Base-by-base conservation (phyloP, 2,113 vertebrate genomes). In the Oostethus manadensis region DNA sequence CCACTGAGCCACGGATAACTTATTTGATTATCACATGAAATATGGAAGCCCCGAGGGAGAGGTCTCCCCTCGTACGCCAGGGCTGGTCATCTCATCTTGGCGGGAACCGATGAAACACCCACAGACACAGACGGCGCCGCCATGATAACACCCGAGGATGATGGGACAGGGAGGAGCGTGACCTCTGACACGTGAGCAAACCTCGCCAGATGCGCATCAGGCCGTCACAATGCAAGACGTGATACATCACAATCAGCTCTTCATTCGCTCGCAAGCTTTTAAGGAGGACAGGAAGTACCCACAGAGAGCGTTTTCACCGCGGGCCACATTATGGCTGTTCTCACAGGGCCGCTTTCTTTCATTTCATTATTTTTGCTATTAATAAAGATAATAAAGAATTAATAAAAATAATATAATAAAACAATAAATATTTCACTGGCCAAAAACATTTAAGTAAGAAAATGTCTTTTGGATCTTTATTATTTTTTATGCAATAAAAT, bases 11-110 rank as follows among this genome's bases (percentile, higher is more conserved):
- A 62, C 73, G 75, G 74, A 81, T 79, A 75, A 73, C 68, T 79
- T 51, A 47, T 80, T 67, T 75, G 80, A 83, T 83, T 79, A 76
- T 55, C 16, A 49, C 51, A 76, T 80, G 20, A 83, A 81, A 81
- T 79, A 85, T 82, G 83, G 58, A 83, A 75, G 68, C 38, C 53
- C 47, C 20, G 55, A 49, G 58, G 57, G 65, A 49, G 33, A 53
- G 46, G 33, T 44, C 50, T 64, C 58, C 57, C 53, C 62, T 79
- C 58, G 57, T 18, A 68, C 43, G 59, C 26, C 38, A 62, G 51
- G n/a, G 10, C 54, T 64, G 66, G 70, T 73, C 79, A 74, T 71
- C 60, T 72, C 64, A 69, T 78, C 61, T 70, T 64, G 61, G 62
- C 72, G 46, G 72, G 55, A 60, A 62, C 60, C 56, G 73, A 78